Evolutionary conservation across 1,140 invertebrate genomes (phyloP).

Genomic region (Drosophila lacertosa): DNA sequence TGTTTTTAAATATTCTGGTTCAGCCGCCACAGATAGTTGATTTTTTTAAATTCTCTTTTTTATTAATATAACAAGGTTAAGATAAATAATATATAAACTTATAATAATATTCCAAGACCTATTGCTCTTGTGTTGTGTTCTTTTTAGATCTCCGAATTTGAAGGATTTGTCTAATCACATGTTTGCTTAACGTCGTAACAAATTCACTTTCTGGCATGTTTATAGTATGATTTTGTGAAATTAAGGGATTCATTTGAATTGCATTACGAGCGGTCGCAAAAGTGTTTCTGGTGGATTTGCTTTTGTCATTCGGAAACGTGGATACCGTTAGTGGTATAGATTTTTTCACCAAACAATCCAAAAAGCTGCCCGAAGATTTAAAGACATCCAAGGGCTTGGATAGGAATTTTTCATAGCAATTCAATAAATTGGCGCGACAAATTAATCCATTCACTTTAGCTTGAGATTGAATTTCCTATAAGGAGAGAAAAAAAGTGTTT

Average conservation of each 20-base stretch:
- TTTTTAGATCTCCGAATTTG: neutral
- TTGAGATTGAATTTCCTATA: slow-evolving; percentile 88
- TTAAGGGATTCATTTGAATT: neutral
- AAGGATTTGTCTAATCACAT: neutral
- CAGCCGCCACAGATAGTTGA: too few species aligned
- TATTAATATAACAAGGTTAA: too few species aligned
- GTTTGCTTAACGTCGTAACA: neutral
- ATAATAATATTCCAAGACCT: too few species aligned
- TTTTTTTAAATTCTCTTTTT: too few species aligned
- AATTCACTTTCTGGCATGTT: neutral
- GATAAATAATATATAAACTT: too few species aligned
- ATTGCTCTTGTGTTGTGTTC: too few species aligned
- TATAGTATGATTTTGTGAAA: neutral
- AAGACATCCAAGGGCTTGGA: neutral
- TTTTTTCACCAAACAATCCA: neutral
- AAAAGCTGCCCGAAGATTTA: neutral
- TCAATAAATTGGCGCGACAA: slow-evolving; percentile 87
- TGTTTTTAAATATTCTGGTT: too few species aligned
- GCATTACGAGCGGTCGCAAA: too few species aligned
- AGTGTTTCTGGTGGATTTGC: too few species aligned
- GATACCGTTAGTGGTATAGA: neutral
- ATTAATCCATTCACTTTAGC: slow-evolving; percentile 90
- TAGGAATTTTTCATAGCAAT: slow-evolving; percentile 86
- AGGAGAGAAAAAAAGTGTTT: neutral
- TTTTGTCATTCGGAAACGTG: slow-evolving; percentile 8